Evolutionary conservation across 2,113 vertebrate genomes (phyloP).

Genomic region (Pipa parva): DNA sequence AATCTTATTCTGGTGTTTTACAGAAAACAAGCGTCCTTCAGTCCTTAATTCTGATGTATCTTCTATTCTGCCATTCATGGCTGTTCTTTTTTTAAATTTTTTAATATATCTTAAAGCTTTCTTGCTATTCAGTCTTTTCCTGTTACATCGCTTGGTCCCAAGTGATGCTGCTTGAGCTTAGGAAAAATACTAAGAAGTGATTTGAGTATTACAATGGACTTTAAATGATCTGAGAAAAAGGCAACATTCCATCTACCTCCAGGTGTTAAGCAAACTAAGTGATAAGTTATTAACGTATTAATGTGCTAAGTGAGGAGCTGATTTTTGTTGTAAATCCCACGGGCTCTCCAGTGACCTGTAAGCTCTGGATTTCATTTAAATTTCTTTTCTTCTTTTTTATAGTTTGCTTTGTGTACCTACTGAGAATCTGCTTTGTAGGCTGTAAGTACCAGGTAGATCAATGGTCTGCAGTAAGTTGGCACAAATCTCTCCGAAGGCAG

Average conservation of each 20-base stretch:
- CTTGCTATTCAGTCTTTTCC: slow-evolving; percentile 65
- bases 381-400: not conserved
- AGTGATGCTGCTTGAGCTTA: slow-evolving; percentile 59
- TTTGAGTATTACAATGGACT: slow-evolving; percentile 65
- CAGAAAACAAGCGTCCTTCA: slow-evolving; percentile 40
- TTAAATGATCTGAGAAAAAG: slow-evolving; percentile 58
- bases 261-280: slow-evolving; percentile 64
- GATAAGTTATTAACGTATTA: slow-evolving; percentile 69
- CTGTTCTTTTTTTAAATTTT: slow-evolving; percentile 27
- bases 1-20: not conserved
- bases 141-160: slow-evolving; percentile 60
- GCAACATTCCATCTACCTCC: slow-evolving; percentile 59
- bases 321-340: slow-evolving; percentile 58
- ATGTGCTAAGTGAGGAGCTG: slow-evolving; percentile 61
- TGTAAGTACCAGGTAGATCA: not conserved
- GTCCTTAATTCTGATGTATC: slow-evolving; percentile 60
- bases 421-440: slow-evolving; percentile 2
- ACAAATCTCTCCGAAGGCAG: not conserved
- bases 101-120: slow-evolving; percentile 60
- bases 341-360: slow-evolving; percentile 51
- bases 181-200: slow-evolving; percentile 52
- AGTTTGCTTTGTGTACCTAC: not conserved
- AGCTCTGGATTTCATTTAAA: slow-evolving; percentile 23
- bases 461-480: slow-evolving; percentile 8
- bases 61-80: slow-evolving; percentile 57